Percentiles rank a stretch among this genome's conserved stretches.
Evolutionary conservation across 1,140 invertebrate species (phyloP).

Genomic region (Aphidius ervi): DNA sequence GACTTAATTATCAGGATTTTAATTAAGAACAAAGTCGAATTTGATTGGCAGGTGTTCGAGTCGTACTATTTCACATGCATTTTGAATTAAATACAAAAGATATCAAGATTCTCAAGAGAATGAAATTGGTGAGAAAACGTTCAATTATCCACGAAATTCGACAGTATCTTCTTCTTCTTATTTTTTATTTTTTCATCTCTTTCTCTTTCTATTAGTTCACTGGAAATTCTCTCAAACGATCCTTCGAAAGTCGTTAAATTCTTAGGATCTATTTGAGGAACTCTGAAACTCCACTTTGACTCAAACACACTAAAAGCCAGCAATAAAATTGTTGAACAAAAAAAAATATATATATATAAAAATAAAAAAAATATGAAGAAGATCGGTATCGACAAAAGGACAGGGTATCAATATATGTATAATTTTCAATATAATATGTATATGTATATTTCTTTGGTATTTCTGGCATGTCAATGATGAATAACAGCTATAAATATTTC

Average conservation of each 20-base stretch:
- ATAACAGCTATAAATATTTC: constrained; percentile 33
- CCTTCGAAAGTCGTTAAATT: constrained; percentile 26
- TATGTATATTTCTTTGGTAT: constrained; percentile 23
- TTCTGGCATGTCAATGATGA: constrained; percentile 33
- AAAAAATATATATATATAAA: constrained; percentile 3
- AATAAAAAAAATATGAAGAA: constrained; percentile 3
- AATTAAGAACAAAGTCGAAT: no score
- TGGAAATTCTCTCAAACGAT: constrained; percentile 1
- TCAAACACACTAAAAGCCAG: not conserved
- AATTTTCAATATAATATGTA: constrained; percentile 32
- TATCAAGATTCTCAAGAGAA: no score
- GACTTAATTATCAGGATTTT: no score
- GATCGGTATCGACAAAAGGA: constrained; percentile 37
- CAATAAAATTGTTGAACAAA: not conserved
- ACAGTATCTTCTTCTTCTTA: constrained; percentile 4
- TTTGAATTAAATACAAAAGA: not conserved
- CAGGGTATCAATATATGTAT: no score
- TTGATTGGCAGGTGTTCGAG: no score
- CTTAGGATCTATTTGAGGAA: constrained; percentile 21
- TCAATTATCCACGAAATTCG: constrained; percentile 27
- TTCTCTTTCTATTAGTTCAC: no score
- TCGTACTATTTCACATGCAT: no score
- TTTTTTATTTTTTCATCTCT: no score
- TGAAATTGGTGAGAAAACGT: constrained; percentile 25
- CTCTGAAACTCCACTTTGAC: not conserved